These are phyloP conservation scores for Hippocampus barbouri DNA, from an alignment of 2,113 vertebrate species.

Conservation along the genomic window DNA sequence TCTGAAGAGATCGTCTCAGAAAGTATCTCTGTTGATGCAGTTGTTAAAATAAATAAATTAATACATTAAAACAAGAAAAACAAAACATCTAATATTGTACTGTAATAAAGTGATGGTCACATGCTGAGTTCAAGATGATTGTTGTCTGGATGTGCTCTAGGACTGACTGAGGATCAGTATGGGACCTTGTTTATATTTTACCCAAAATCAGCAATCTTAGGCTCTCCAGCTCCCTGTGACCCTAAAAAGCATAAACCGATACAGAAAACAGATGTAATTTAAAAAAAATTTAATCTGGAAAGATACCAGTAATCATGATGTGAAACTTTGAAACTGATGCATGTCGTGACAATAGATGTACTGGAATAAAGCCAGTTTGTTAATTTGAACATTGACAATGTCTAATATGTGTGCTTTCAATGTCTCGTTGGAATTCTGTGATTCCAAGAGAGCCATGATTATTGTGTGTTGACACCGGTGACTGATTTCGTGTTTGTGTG, in stretches of 20 bases:
- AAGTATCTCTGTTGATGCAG: constrained; percentile 18
- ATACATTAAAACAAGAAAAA: no score
- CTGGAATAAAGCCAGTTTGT: neutral
- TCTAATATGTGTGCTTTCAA: neutral
- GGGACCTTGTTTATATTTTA: no score
- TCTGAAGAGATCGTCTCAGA: constrained; percentile 23
- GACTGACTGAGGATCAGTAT: no score
- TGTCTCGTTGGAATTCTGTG: neutral
- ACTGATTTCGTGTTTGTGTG: constrained; percentile 6
- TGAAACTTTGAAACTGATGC: neutral
- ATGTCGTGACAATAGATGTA: neutral
- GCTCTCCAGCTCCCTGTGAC: no score
- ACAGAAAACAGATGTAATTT: no score
- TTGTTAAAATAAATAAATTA: constrained; percentile 19
- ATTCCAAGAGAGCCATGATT: neutral
- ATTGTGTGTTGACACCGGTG: neutral
- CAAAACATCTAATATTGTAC: neutral
- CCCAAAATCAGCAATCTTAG: no score
- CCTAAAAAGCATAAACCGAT: no score
- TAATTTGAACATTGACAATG: neutral
- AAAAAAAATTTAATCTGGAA: no score
- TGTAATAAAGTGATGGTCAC: neutral
- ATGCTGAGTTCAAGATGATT: neutral
- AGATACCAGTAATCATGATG: neutral
- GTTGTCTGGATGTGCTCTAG: neutral